phyloP scores from a whole-genome alignment of 2,113 vertebrate species.

The Larimichthys crocea region DNA sequence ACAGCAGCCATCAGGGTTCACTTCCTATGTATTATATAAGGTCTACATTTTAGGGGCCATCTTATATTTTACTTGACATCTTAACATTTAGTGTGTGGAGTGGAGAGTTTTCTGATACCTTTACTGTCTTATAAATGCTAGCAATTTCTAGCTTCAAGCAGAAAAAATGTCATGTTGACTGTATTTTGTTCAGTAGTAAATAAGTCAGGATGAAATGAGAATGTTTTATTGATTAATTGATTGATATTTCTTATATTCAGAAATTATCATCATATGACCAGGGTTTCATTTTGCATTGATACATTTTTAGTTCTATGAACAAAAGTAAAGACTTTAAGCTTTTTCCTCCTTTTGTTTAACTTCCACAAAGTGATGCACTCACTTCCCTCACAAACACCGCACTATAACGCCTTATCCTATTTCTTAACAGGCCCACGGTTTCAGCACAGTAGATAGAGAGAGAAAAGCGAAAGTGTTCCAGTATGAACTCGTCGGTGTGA shows the following conservation, averaged over 20 bases:
- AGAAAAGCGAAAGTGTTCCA: conserved; percentile 60
- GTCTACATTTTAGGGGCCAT: neutral
- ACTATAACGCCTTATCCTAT: neutral
- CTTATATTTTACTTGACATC: neutral
- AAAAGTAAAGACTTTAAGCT: neutral
- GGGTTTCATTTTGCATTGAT: neutral
- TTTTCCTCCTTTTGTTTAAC: neutral
- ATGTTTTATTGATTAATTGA: neutral
- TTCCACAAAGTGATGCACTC: conserved; percentile 7
- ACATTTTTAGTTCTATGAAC: neutral
- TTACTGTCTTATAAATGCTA: neutral
- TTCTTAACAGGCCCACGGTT: conserved; percentile 33
- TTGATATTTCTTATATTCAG: neutral
- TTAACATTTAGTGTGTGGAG: too few relatives aligned
- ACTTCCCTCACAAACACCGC: neutral
- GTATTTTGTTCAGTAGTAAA: neutral
- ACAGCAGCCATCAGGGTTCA: neutral
- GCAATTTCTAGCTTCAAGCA: neutral
- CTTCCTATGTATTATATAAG: neutral
- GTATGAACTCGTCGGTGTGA: conserved; percentile 77
- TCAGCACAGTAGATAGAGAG: conserved; percentile 20
- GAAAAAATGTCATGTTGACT: neutral
- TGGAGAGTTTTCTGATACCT: neutral
- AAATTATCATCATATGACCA: neutral
- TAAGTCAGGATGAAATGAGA: neutral